Conservation (phyloP, 2,888 invertebrate genomes). For the Limulus polyphemus region DNA sequence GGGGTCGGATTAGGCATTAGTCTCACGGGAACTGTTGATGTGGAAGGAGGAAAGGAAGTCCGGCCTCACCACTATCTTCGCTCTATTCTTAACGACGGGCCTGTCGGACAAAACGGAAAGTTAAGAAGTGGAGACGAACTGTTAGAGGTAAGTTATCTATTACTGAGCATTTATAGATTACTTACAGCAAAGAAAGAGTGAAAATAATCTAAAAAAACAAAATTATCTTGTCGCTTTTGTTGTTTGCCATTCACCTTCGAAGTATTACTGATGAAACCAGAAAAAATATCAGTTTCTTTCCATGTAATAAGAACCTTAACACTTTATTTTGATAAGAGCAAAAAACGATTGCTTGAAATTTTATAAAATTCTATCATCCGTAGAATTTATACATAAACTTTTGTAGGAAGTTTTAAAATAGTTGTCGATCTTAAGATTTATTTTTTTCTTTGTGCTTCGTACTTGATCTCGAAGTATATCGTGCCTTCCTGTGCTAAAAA, state of each 20-base stretch:
- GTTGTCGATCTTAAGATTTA: too few species aligned
- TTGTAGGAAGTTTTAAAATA: too few species aligned
- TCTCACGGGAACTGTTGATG: constrained; percentile 94
- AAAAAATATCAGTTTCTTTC: neutral
- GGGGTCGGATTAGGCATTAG: constrained; percentile 93
- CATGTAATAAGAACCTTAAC: too few species aligned
- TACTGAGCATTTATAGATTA: too few species aligned
- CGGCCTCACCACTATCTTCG: constrained; percentile 97
- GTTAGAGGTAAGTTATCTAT: constrained; percentile 48
- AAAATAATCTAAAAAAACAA: neutral
- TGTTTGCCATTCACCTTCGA: neutral
- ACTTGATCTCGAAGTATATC: too few species aligned
- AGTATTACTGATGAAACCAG: neutral
- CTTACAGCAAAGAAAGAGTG: neutral
- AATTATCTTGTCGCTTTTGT: too few species aligned
- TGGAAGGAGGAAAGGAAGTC: constrained; percentile 90
- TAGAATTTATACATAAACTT: too few species aligned
- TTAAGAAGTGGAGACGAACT: constrained; percentile 91
- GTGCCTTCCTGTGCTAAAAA: too few species aligned
- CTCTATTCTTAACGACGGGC: constrained; percentile 89
- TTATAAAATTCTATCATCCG: too few species aligned
- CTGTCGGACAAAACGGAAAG: constrained; percentile 80
- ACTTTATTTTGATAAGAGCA: too few species aligned
- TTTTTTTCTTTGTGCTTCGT: too few species aligned
- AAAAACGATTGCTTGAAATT: too few species aligned